Base-by-base conservation (phyloP, 1,140 invertebrate genomes). In the Lerema accius region DNA sequence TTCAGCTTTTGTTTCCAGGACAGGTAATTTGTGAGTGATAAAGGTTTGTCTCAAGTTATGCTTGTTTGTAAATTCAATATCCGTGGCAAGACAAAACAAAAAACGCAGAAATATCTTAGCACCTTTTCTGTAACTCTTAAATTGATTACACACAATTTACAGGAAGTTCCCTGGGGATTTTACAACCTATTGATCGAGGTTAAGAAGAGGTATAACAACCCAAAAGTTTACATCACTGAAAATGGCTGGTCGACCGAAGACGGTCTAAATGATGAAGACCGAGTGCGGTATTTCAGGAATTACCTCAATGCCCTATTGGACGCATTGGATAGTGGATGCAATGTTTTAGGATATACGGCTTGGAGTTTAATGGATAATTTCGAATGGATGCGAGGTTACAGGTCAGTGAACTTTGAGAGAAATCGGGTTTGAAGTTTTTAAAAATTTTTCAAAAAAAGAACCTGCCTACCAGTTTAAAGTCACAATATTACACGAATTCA, bases 341-440 rank as follows among this genome's bases (percentile, higher is more conserved):
- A 96, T 70, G 86, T 97, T 0, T 91, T 86, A 17, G 94, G 92
- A 0, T 96, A 96, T 65, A 93, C 93, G 17, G 92, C 91, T 14
- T 96, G 95, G 95, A 94, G 93, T 49, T 72, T 96, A 15, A 92
- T 96, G 88, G 95, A 96, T 67, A 95, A 94, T 69, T 95, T 95
- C 70, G 95, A 95, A 82, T 95, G 95, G 94, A 85, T 90, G 42
- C 86, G 82, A n/a, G 93, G 93, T 46, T 94, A 92, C 69, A 89
- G 81, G 91, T 92, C n/a, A n/a, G n/a, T n/a, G n/a, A n/a, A n/a
- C n/a, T n/a, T n/a, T n/a, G n/a, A n/a, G n/a, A n/a, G n/a, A n/a
- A n/a, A n/a, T n/a, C n/a, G n/a, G n/a, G n/a, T n/a, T n/a, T n/a
- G n/a, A n/a, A n/a, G n/a, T n/a, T n/a, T n/a, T n/a, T n/a, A n/a